Percentiles rank a stretch among this genome's conserved stretches.
Conservation (phyloP, 1,140 invertebrate species). For the Whitmania pigra region DNA sequence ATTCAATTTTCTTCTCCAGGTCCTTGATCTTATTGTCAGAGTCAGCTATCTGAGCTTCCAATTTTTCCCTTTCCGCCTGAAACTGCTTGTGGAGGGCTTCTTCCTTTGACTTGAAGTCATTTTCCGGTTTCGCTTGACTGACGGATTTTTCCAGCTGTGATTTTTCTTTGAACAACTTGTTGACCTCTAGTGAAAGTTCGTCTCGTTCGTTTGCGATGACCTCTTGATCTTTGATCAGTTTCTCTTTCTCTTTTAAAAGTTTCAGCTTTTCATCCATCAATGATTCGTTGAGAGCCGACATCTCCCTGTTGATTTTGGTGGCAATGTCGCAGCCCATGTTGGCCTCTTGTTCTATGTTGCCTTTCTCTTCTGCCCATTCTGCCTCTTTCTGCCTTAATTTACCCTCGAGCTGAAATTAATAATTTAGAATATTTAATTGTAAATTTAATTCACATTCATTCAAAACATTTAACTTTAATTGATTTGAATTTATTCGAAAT, state of each 20-base stretch:
- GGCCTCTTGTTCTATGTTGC: slow-evolving; percentile 22
- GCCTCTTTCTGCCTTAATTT: slow-evolving; percentile 19
- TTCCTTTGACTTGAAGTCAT: slow-evolving; percentile 3
- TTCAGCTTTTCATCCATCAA: slow-evolving; percentile 22
- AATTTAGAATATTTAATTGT: neutral
- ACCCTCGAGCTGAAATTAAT: neutral
- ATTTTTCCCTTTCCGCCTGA: slow-evolving; percentile 2
- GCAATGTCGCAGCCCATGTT: slow-evolving; percentile 18
- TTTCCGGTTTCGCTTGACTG: neutral
- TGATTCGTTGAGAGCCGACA: slow-evolving; percentile 19
- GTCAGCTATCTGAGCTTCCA: slow-evolving; percentile 1
- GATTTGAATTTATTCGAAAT: too few species aligned
- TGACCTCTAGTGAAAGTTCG: neutral
- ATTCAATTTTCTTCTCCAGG: neutral
- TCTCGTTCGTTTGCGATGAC: slow-evolving; percentile 11
- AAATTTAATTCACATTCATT: too few species aligned
- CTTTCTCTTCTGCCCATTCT: slow-evolving; percentile 18
- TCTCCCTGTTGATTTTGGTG: slow-evolving; percentile 6
- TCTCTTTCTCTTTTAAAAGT: slow-evolving; percentile 23
- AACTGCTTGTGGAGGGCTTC: slow-evolving; percentile 1
- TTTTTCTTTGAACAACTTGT: neutral
- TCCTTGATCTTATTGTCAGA: slow-evolving; percentile 12
- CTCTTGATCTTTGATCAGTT: slow-evolving; percentile 20
- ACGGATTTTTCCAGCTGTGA: slow-evolving; percentile 1
- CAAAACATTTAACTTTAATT: too few species aligned